Evolutionary conservation across 2,113 vertebrate species (phyloP).

Genomic region (Ictalurus punctatus): DNA sequence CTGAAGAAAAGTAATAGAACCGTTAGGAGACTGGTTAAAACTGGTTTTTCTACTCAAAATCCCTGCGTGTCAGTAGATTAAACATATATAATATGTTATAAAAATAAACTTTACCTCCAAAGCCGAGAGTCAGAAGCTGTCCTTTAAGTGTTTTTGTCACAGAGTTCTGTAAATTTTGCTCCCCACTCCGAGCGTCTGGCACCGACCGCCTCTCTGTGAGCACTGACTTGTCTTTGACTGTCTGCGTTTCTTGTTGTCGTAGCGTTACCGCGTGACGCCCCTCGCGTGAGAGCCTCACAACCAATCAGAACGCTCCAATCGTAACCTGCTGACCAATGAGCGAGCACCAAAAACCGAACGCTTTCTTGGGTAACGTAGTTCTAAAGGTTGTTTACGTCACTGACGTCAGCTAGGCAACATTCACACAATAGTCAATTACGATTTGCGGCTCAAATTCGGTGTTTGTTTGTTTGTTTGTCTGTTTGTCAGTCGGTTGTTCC

Average conservation of each 20-base stretch:
- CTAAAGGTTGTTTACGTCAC: slow-evolving; percentile 38
- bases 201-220: background rate
- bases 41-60: background rate
- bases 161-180: slow-evolving; percentile 17
- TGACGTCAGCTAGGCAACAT: background rate
- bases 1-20: background rate
- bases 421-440: background rate
- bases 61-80: background rate
- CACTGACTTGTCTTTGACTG: slow-evolving; percentile 48
- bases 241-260: slow-evolving; percentile 55
- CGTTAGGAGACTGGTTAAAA: background rate
- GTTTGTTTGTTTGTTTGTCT: background rate
- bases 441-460: background rate
- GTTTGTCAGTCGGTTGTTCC: background rate
- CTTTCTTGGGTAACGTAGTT: slow-evolving; percentile 66
- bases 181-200: too few species aligned
- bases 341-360: slow-evolving; percentile 18
- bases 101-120: slow-evolving; percentile 1
- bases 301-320: slow-evolving; percentile 64
- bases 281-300: slow-evolving; percentile 65
- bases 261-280: slow-evolving; percentile 55
- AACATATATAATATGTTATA: background rate
- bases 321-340: slow-evolving; percentile 38
- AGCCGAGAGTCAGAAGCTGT: slow-evolving; percentile 1
- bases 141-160: slow-evolving; percentile 22